A percentile compares a stretch with the other conserved stretches of the same genome.
Evolutionary conservation across 2,113 vertebrate species (phyloP).

Genomic region (Pogona vitticeps): DNA sequence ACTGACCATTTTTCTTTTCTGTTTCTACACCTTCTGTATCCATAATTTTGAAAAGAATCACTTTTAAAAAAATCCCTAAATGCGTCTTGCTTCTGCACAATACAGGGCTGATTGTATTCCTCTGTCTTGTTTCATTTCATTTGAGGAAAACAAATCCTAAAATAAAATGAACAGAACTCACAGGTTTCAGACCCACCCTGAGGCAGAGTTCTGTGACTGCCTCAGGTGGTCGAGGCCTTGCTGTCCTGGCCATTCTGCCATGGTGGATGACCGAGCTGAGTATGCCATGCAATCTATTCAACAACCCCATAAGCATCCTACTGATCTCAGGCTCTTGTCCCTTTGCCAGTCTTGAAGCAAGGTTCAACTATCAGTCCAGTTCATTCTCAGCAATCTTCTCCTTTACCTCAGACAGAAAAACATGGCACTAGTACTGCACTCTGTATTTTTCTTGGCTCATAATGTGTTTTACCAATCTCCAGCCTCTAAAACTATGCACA

Average conservation of each 20-base stretch:
- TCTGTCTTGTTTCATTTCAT: not conserved
- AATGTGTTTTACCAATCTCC: not conserved
- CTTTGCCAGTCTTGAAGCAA: not conserved
- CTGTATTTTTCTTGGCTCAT: not conserved
- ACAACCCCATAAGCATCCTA: not conserved
- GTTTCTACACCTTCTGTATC: not conserved
- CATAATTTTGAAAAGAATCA: not conserved
- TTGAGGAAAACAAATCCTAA: not conserved
- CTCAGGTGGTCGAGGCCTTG: not conserved
- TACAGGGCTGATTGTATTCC: not conserved
- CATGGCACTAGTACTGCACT: not conserved
- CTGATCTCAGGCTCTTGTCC: not conserved
- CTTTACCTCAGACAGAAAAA: not conserved
- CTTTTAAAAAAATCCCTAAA: rapidly evolving
- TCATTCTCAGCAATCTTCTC: not conserved
- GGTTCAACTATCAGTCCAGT: not conserved
- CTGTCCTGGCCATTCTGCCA: not conserved
- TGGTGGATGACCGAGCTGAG: not conserved
- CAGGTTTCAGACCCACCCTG: not conserved
- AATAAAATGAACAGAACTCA: not conserved
- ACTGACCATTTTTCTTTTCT: not conserved
- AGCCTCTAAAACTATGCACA: not conserved
- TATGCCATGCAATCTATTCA: too few species aligned
- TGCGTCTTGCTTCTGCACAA: not conserved
- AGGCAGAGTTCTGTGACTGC: not conserved